Conservation (phyloP, 2,113 vertebrate species). For the Ictalurus furcatus region DNA sequence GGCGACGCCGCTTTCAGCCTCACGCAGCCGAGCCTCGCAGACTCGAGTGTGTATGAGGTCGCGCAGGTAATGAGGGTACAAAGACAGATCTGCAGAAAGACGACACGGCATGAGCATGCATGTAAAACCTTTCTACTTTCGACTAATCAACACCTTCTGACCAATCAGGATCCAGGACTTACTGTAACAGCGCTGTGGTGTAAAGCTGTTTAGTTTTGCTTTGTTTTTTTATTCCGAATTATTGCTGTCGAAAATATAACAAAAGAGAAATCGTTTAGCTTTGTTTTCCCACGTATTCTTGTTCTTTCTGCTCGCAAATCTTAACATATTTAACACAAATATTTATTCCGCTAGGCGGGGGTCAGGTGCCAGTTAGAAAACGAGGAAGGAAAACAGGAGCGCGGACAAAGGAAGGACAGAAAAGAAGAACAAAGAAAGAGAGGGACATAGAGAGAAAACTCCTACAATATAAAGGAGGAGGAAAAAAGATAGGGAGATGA, state of each 20-base stretch:
- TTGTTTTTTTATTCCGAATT: not conserved
- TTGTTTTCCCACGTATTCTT: not conserved
- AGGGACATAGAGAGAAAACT: too few species aligned
- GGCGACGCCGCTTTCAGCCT: slow-evolving; percentile 80
- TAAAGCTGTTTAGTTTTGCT: not conserved
- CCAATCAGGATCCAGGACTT: not conserved
- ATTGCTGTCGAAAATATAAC: not conserved
- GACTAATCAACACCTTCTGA: not conserved
- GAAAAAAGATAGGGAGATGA: too few species aligned
- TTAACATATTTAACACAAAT: not conserved
- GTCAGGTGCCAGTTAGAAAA: too few species aligned
- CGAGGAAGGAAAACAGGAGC: too few species aligned
- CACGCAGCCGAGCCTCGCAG: slow-evolving; percentile 78
- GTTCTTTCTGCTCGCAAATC: not conserved
- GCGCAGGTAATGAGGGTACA: slow-evolving; percentile 81
- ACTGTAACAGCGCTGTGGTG: too few species aligned
- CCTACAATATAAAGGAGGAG: too few species aligned
- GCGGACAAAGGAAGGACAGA: too few species aligned
- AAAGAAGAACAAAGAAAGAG: too few species aligned
- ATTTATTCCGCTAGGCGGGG: too few species aligned
- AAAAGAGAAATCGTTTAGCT: not conserved
- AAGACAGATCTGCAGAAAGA: slow-evolving; percentile 64
- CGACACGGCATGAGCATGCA: slow-evolving; percentile 16
- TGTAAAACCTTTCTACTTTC: not conserved
- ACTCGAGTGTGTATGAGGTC: slow-evolving; percentile 85